Evolutionary conservation across 2,113 vertebrate genomes (phyloP).

Genomic region (Prunella himalayana): DNA sequence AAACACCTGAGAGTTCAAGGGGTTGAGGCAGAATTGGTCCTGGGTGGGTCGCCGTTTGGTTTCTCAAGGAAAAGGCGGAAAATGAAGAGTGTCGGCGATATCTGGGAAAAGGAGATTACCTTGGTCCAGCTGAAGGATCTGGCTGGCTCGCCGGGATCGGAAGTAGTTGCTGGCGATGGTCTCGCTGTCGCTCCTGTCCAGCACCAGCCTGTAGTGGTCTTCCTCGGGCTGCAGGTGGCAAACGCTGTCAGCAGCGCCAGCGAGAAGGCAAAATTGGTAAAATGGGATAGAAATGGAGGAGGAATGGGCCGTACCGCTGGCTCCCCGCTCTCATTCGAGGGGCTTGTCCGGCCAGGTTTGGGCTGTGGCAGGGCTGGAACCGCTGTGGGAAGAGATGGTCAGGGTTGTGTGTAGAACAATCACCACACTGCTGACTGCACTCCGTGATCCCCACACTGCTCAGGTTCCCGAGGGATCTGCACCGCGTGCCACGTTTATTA

Average conservation of each 20-base stretch:
- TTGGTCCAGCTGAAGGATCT: constrained; percentile 72
- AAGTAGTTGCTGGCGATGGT: constrained; percentile 86
- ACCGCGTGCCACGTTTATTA: rapidly evolving
- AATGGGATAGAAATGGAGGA: background rate
- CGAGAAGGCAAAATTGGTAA: background rate
- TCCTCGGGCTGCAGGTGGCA: constrained; percentile 71
- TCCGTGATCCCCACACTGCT: background rate
- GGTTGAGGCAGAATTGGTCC: background rate
- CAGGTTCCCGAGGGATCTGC: rapidly evolving
- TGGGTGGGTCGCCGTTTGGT: background rate
- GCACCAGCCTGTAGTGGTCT: constrained; percentile 81
- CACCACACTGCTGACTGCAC: rapidly evolving
- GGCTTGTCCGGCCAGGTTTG: constrained; percentile 26
- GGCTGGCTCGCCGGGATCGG: constrained; percentile 71
- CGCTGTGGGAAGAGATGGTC: constrained; percentile 29
- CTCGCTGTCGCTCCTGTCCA: constrained; percentile 83
- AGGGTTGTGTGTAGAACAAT: rapidly evolving
- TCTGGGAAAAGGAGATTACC: background rate
- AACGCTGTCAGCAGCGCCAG: rapidly evolving
- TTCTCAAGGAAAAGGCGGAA: background rate
- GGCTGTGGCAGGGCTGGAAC: constrained; percentile 63
- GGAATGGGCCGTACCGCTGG: constrained; percentile 44
- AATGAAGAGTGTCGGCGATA: background rate
- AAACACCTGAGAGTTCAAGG: background rate
- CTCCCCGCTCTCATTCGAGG: constrained; percentile 48